Percentiles rank a stretch among this genome's conserved stretches.
Evolutionary conservation across 2,797 vertebrate species (phyloP).

Genomic region (Arremon aurantiirostris): DNA sequence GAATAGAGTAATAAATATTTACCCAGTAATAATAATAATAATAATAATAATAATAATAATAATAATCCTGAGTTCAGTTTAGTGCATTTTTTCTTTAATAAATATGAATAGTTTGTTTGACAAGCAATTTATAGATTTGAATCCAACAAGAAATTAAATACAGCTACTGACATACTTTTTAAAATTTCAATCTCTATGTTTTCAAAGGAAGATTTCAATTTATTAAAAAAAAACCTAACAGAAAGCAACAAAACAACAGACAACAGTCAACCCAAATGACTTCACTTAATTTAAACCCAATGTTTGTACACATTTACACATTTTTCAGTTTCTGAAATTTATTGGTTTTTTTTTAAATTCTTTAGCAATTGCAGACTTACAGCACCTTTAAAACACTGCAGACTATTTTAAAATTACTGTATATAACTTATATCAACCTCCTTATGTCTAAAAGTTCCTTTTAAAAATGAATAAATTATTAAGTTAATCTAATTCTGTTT

Average conservation of each 20-base stretch:
- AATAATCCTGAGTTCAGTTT: background rate
- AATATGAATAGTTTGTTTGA: background rate
- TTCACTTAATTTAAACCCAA: background rate
- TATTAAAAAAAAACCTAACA: rapidly evolving
- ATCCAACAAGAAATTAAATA: background rate
- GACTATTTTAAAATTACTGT: background rate
- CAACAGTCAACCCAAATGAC: background rate
- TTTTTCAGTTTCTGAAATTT: background rate
- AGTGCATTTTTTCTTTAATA: background rate
- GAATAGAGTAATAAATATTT: background rate
- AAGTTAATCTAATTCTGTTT: conserved; percentile 18
- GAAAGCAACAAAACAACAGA: background rate
- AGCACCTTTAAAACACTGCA: background rate
- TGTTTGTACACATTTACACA: background rate
- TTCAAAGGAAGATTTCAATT: background rate
- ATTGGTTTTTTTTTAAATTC: background rate
- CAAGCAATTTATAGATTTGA: background rate
- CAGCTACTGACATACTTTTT: background rate
- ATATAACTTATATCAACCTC: background rate
- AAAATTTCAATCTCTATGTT: background rate
- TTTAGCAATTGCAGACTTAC: background rate
- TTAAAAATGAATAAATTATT: conserved; percentile 47
- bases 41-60: too few relatives aligned
- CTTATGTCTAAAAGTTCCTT: conserved; percentile 9
- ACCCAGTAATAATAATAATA: background rate